These are phyloP conservation scores for Lordiphosa andalusiaca DNA, from an alignment of 2,888 invertebrate genomes.

Conservation along the genomic window DNA sequence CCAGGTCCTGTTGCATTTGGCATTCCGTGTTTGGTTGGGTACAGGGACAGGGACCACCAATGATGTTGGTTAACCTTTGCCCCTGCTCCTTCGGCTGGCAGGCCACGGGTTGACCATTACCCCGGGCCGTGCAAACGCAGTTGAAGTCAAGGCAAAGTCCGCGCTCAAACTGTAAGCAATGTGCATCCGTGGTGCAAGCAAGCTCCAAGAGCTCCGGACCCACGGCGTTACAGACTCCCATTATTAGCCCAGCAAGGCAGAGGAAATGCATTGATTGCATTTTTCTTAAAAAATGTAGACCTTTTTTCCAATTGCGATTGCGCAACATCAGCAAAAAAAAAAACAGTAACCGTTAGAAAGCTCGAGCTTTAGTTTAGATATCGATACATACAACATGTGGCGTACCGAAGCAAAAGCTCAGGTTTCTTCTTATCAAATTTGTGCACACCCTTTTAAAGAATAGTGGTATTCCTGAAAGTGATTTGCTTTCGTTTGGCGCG, in stretches of 20 bases:
- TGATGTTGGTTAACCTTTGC: conserved; percentile 66
- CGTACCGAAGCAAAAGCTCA: no score
- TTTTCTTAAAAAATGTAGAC: background rate
- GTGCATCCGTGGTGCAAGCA: conserved; percentile 51
- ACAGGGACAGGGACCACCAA: conserved; percentile 77
- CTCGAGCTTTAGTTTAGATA: background rate
- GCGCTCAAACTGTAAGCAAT: conserved; percentile 60
- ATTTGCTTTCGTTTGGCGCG: no score
- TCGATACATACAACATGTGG: background rate
- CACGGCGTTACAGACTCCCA: background rate
- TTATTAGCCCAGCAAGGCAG: background rate
- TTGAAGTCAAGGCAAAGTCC: conserved; percentile 49
- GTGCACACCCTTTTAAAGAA: no score
- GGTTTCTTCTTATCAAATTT: no score
- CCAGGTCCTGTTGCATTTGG: conserved; percentile 11
- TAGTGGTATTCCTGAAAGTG: no score
- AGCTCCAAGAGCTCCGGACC: conserved; percentile 45
- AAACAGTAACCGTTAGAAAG: conserved; percentile 22
- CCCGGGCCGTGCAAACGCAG: conserved; percentile 59
- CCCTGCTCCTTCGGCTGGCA: conserved; percentile 63
- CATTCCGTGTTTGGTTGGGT: conserved; percentile 62
- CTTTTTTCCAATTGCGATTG: conserved; percentile 1
- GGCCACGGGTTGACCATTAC: conserved; percentile 31
- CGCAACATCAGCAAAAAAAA: background rate
- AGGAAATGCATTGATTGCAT: conserved; percentile 1